Evolutionary conservation across 2,113 vertebrate species (phyloP), one percentile per base, ranked within the genome.

Genomic region (Carassius carassius): DNA sequence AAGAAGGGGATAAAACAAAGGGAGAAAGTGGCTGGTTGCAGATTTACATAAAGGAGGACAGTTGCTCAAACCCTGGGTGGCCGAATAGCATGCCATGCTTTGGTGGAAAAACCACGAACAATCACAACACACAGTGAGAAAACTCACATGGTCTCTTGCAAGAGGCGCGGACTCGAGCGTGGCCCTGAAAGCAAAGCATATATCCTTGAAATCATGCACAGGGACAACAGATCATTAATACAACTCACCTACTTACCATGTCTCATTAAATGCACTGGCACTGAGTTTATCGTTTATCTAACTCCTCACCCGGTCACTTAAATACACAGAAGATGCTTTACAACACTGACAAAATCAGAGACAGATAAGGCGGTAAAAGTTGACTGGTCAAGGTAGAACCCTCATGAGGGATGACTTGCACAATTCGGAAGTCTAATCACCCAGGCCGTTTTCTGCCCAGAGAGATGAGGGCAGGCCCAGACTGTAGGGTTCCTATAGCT

Each of bases 181-280:
- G 94, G 94, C 93, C 94, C 95, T 96, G 95, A 88, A 95, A 95
- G 94, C 91, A 95, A 95, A 95, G 95, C 93, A 96, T 89, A 96
- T 91, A 91, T 91, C 92, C 92, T 92, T 92, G 90, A 49, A 72
- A 60, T n/a, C 67, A 51, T 70, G 54, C 44, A 69, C 44, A 75
- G 5, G 41, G n/a, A 47, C 65, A 65, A 72, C 29, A 74, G 47
- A 82, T 72, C 47, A 82, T 82, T 82, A 82, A 82, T 82, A 58
- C 80, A 72, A 13, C 80, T 37, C 19, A 72, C 62, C 44, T 32
- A 51, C 65, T 72, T 72, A 35, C 49, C 21, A 2, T 37, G 49
- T 56, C 29, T 82, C 49, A 82, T 78, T 84, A 78, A 29, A 84
- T 78, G 25, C 75, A 60, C 11, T 32, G 76, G 12, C 21, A 25